Evolutionary conservation across 2,888 invertebrate genomes (phyloP).

Genomic region (Nemoura dubitans): DNA sequence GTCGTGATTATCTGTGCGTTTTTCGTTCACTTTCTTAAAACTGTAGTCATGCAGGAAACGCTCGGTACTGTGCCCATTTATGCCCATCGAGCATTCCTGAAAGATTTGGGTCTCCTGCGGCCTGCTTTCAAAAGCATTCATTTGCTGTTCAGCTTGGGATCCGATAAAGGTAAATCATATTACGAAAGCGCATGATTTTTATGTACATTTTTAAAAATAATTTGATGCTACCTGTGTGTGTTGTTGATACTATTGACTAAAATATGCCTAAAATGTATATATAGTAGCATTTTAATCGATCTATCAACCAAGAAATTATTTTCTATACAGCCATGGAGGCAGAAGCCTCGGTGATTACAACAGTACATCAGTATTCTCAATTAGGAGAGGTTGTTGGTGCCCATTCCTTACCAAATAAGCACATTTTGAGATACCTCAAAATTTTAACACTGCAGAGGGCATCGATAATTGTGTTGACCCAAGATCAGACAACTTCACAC

Average conservation of each 20-base stretch:
- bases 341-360: neutral
- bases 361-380: neutral
- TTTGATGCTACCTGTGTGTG: too few species aligned
- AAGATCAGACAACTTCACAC: neutral
- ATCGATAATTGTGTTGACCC: slow-evolving; percentile 7
- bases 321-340: neutral
- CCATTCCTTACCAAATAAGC: neutral
- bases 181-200: too few species aligned
- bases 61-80: neutral
- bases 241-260: too few species aligned
- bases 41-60: neutral
- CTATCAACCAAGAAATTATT: too few species aligned
- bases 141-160: neutral
- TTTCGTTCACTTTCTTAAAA: neutral
- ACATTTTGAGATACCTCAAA: neutral
- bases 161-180: neutral
- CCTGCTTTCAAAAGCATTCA: neutral
- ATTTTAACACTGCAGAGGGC: neutral
- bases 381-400: neutral
- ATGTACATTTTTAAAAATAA: too few species aligned
- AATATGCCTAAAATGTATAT: too few species aligned
- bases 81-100: neutral
- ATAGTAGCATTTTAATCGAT: too few species aligned
- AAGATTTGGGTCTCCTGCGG: neutral
- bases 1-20: neutral